Conservation (phyloP, 2,113 vertebrate genomes). For the Spheniscus mendiculus region DNA sequence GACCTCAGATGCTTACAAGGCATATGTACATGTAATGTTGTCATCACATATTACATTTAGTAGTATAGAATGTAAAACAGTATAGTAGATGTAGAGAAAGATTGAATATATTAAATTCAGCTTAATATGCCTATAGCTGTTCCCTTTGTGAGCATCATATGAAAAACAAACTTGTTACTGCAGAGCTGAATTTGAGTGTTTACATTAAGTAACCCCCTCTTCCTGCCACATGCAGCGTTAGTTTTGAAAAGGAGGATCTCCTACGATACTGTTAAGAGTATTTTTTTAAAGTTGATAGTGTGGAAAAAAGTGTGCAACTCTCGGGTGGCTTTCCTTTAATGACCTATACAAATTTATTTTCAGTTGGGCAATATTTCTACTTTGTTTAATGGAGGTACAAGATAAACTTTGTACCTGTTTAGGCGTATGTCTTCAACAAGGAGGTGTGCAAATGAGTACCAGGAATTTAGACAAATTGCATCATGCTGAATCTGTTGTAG, state of each 20-base stretch:
- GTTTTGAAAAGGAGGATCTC: not conserved
- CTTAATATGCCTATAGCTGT: not conserved
- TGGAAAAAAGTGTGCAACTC: not conserved
- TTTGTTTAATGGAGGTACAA: not conserved
- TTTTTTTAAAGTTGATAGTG: not conserved
- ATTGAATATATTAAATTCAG: not conserved
- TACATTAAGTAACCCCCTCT: not conserved
- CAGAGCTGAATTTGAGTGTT: not conserved
- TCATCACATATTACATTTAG: not conserved
- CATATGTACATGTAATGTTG: not conserved
- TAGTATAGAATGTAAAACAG: not conserved
- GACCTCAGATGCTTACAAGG: not conserved
- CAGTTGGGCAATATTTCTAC: not conserved
- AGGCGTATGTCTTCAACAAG: not conserved
- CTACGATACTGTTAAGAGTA: not conserved
- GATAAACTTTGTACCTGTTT: not conserved
- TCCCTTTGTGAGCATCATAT: not conserved
- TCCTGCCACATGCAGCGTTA: not conserved
- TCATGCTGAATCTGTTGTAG: not conserved
- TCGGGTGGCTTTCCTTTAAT: not conserved
- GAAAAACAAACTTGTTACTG: fast-evolving
- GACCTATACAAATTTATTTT: not conserved
- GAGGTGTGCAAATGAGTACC: not conserved
- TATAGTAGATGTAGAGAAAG: not conserved
- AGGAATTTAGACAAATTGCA: not conserved